Evolutionary conservation across 2,113 vertebrate species (phyloP), one percentile per base, ranked within the genome.

Genomic region (Cottus gobio): DNA sequence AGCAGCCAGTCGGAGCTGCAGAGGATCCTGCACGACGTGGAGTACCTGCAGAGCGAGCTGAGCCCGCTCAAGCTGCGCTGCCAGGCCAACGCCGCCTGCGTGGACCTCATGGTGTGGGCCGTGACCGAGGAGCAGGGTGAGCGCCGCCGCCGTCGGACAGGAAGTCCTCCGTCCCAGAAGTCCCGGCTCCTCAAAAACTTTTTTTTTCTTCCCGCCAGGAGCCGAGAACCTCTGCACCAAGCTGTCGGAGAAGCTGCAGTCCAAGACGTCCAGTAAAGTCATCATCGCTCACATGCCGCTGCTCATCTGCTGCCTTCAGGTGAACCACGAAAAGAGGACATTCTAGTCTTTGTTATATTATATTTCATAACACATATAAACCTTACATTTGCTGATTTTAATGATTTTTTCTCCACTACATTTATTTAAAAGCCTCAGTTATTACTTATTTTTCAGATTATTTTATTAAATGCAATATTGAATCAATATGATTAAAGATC

Each of bases 71-170:
- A 98, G 22, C 93, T 99, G 75, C 97, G 98, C 24, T 99, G 98
- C 74, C 98, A 99, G 94, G 98, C 98, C 54, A 99, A 96, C 5
- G 97, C 98, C 0, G 98, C 98, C 84, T 99, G 98, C 0, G 98
- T 99, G 85, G 98, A 99, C 93, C 97, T 99, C 78, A 99, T 99
- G 98, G 98, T 99, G 71, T 99, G 98, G 98, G 98, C 98, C 0
- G 96, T 98, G 20, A 99, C 98, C 7, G 98, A 99, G 10, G 98
- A 99, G 79, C 98, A 99, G 94, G 97, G 98, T 99, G 69, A 87
- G 90, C 12, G 90, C 12, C 13, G 5, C 5, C 28, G 1, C 9
- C 10, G 68, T 39, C 30, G 15, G 2, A 46, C 69, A 5, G 42
- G 16, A 42, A 48, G 42, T 42, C 0, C 16, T 15, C 7, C 0